Percentiles rank a stretch among this genome's conserved stretches.
Evolutionary conservation across 2,113 vertebrate species (phyloP).

Genomic region (Dascyllus trimaculatus): DNA sequence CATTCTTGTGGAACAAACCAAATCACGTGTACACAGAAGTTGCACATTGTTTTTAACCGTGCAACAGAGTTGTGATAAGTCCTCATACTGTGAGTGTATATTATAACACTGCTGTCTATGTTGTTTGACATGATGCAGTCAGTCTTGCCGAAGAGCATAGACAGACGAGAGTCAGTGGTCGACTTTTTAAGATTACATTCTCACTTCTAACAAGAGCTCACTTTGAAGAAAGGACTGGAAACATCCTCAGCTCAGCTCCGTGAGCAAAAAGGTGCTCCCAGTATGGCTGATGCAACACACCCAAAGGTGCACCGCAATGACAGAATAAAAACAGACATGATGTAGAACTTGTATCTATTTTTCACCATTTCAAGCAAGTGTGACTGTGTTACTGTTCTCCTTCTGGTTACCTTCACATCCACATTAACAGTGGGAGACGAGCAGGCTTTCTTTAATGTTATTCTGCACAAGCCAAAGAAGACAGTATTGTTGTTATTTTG

Average conservation of each 20-base stretch:
- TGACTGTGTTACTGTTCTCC: background rate
- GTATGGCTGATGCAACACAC: background rate
- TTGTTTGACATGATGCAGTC: background rate
- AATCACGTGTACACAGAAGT: background rate
- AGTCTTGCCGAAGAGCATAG: background rate
- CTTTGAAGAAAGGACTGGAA: background rate
- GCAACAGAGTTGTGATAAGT: background rate
- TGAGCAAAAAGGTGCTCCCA: background rate
- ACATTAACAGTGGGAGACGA: background rate
- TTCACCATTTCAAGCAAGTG: background rate
- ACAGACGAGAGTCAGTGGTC: background rate
- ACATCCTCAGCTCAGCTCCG: background rate
- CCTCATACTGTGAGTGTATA: background rate
- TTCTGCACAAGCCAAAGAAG: conserved; percentile 12
- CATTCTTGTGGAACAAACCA: background rate
- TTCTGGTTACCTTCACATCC: background rate
- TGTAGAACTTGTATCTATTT: background rate
- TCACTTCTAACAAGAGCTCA: background rate
- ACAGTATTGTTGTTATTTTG: conserved; percentile 6
- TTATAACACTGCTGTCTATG: conserved; percentile 9
- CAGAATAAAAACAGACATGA: background rate
- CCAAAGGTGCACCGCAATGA: background rate
- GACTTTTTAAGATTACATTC: background rate
- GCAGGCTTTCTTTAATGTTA: background rate
- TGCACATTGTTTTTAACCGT: conserved; percentile 16